These are phyloP conservation scores for Nomada hirtipes DNA, from an alignment of 2,888 invertebrate genomes.

Conservation along the genomic window DNA sequence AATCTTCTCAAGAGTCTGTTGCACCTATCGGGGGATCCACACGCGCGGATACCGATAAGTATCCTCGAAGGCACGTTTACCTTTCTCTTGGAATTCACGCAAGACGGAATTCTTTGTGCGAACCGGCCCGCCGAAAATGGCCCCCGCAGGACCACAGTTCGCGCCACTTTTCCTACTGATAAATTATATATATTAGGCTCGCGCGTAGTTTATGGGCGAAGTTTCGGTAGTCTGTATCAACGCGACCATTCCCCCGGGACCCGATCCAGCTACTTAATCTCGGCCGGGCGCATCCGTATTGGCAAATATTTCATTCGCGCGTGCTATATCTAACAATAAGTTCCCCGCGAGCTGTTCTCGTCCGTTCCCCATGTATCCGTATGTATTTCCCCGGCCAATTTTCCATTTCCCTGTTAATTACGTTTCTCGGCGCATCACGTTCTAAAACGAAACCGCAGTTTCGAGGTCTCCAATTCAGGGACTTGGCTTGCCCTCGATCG, in stretches of 20 bases:
- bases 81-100: slow-evolving; percentile 16
- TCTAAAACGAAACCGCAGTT: neutral
- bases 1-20: neutral
- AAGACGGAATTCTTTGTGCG: slow-evolving; percentile 42
- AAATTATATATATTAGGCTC: slow-evolving; percentile 53
- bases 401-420: slow-evolving; percentile 3
- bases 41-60: neutral
- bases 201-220: slow-evolving; percentile 57
- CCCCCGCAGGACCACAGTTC: slow-evolving; percentile 31
- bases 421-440: neutral
- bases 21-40: neutral
- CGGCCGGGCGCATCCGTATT: slow-evolving; percentile 43
- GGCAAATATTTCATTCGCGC: slow-evolving; percentile 59
- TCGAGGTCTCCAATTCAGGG: neutral
- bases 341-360: slow-evolving; percentile 16
- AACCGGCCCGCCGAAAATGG: slow-evolving; percentile 30
- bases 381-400: slow-evolving; percentile 29
- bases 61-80: slow-evolving; percentile 25
- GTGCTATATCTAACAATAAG: slow-evolving; percentile 36
- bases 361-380: slow-evolving; percentile 12
- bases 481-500: neutral
- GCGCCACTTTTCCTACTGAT: slow-evolving; percentile 45
- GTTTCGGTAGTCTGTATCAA: slow-evolving; percentile 58
- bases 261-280: slow-evolving; percentile 60
- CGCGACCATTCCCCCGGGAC: slow-evolving; percentile 48